phyloP scores from a whole-genome alignment of 2,888 invertebrate species.

The Capitulum mitella region DNA sequence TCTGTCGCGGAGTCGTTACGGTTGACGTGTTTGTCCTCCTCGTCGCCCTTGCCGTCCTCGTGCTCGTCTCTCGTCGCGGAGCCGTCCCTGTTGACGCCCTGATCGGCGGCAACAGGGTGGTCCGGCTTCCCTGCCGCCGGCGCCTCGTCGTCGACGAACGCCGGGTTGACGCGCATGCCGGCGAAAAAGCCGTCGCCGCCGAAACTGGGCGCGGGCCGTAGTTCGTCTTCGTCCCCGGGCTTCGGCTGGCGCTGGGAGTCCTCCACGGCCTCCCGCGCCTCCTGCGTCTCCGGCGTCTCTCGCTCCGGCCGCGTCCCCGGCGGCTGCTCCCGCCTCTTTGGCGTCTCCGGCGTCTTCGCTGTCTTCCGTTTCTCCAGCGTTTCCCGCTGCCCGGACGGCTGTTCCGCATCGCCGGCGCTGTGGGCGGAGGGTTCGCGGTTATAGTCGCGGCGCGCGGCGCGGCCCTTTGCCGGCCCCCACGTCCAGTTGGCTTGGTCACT shows the following conservation, averaged over 20 bases:
- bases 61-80: no score
- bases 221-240: no score
- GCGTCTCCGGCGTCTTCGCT: no score
- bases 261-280: no score
- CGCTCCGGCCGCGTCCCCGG: neutral
- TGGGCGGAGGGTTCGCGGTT: neutral
- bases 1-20: no score
- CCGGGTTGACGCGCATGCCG: neutral
- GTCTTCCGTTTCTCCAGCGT: no score
- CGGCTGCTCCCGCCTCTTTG: neutral
- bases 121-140: neutral
- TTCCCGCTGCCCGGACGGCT: no score
- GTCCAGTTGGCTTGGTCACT: neutral
- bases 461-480: neutral
- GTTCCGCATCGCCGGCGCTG: neutral
- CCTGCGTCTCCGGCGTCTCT: no score
- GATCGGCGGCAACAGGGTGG: neutral
- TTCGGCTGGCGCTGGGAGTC: no score
- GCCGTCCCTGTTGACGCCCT: neutral
- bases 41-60: slow-evolving; percentile 18
- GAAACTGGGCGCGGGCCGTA: neutral
- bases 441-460: neutral
- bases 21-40: neutral
- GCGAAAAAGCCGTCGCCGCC: neutral
- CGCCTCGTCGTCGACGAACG: neutral